Percentiles rank a stretch among this genome's conserved stretches.
phyloP scores from a whole-genome alignment of 2,113 vertebrate genomes.

The Cebidichthys violaceus region DNA sequence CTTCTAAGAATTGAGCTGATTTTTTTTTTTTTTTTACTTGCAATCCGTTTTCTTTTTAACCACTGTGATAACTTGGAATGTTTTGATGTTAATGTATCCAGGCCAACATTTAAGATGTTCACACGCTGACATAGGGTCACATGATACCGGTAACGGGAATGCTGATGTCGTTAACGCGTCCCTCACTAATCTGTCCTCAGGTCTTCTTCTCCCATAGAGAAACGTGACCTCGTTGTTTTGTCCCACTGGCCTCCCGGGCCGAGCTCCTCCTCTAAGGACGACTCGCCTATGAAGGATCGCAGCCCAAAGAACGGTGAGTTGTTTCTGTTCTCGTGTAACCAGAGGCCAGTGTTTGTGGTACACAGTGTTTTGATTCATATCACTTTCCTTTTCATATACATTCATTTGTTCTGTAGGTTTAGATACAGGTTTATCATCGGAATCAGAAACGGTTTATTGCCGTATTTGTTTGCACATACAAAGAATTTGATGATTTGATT shows the following conservation, averaged over 20 bases:
- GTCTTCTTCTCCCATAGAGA: conserved; percentile 83
- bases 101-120: background rate
- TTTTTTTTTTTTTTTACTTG: background rate
- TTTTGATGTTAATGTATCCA: background rate
- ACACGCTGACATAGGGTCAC: background rate
- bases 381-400: background rate
- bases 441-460: background rate
- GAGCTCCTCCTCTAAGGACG: conserved; percentile 71
- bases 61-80: background rate
- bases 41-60: background rate
- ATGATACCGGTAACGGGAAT: background rate
- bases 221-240: conserved; percentile 83
- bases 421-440: background rate
- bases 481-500: background rate
- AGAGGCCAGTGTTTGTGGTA: background rate
- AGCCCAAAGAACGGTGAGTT: conserved; percentile 66
- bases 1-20: conserved; percentile 41
- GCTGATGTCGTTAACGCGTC: conserved; percentile 11
- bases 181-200: conserved; percentile 58
- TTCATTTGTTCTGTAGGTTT: background rate
- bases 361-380: background rate
- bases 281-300: conserved; percentile 59
- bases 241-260: conserved; percentile 82
- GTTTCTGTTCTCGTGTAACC: accelerated
- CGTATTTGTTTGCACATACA: background rate